Conservation (phyloP, 2,797 vertebrate genomes). For the Varecia variegata region DNA sequence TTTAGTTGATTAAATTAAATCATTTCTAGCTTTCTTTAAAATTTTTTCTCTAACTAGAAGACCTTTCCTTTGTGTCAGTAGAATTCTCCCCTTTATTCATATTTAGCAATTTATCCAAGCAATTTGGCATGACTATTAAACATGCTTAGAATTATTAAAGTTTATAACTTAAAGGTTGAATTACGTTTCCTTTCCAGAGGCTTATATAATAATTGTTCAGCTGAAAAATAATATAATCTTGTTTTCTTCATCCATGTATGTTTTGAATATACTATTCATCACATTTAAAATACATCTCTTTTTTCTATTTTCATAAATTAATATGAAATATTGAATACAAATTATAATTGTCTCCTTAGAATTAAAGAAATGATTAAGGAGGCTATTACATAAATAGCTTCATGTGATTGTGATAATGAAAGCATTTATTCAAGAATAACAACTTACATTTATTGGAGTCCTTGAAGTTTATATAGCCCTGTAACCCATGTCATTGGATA, state of each 20-base stretch:
- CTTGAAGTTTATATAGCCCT: not conserved
- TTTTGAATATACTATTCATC: constrained; percentile 69
- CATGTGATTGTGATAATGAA: constrained; percentile 27
- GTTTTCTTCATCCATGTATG: constrained; percentile 51
- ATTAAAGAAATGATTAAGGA: constrained; percentile 47
- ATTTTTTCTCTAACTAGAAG: constrained; percentile 49
- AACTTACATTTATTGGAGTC: not conserved
- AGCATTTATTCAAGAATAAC: constrained; percentile 28
- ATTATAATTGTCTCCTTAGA: constrained; percentile 64
- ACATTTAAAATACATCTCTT: constrained; percentile 63
- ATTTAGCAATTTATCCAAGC: constrained; percentile 65
- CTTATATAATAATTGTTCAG: constrained; percentile 64
- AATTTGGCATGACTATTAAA: constrained; percentile 68
- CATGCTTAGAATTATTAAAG: constrained; percentile 72
- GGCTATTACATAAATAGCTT: constrained; percentile 12
- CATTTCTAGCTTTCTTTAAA: constrained; percentile 17
- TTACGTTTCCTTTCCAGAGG: constrained; percentile 74
- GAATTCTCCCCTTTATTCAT: constrained; percentile 42
- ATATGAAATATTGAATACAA: constrained; percentile 53
- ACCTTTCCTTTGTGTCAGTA: constrained; percentile 48
- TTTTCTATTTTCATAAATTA: constrained; percentile 55
- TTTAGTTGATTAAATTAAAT: constrained; percentile 70
- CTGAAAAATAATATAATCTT: constrained; percentile 72
- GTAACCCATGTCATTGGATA: not conserved
- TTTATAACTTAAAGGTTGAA: constrained; percentile 71